A percentile compares a stretch with the other conserved stretches of the same genome.
Evolutionary conservation across 2,888 invertebrate species (phyloP).

Genomic region (Agrochola lota): DNA sequence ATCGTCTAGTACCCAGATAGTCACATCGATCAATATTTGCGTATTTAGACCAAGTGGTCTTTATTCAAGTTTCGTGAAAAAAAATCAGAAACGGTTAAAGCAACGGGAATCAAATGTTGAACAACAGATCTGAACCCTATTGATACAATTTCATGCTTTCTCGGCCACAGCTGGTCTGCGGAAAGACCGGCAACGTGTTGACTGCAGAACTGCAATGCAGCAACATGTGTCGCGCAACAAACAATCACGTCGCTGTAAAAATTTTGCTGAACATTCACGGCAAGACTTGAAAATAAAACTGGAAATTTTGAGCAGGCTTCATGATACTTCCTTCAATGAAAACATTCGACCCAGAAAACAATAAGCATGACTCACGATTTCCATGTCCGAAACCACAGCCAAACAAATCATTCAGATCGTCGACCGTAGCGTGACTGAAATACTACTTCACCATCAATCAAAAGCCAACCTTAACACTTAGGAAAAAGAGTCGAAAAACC

Average conservation of each 20-base stretch:
- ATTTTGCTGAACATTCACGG: too few species aligned
- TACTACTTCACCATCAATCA: neutral
- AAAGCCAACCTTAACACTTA: constrained; percentile 18
- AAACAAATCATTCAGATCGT: constrained; percentile 51
- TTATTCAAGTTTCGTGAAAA: neutral
- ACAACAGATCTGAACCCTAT: too few species aligned
- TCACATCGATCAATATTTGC: constrained; percentile 13
- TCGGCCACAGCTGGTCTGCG: too few species aligned
- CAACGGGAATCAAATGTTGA: neutral
- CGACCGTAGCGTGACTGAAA: constrained; percentile 45
- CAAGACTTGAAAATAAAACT: too few species aligned
- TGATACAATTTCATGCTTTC: neutral
- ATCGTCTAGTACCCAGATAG: neutral
- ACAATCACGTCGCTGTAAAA: too few species aligned
- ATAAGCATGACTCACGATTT: constrained; percentile 46
- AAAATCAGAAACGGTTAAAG: neutral
- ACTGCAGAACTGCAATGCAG: too few species aligned
- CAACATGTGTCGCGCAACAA: too few species aligned
- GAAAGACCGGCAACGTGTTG: neutral
- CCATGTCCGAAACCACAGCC: constrained; percentile 24
- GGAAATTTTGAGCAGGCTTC: neutral
- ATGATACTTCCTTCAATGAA: constrained; percentile 22
- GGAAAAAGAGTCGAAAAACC: constrained; percentile 11
- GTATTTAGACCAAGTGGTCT: constrained; percentile 5
- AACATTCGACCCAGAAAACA: constrained; percentile 20